Conservation (phyloP, 2,797 vertebrate species). For the Heteromormyrus szaboi region DNA sequence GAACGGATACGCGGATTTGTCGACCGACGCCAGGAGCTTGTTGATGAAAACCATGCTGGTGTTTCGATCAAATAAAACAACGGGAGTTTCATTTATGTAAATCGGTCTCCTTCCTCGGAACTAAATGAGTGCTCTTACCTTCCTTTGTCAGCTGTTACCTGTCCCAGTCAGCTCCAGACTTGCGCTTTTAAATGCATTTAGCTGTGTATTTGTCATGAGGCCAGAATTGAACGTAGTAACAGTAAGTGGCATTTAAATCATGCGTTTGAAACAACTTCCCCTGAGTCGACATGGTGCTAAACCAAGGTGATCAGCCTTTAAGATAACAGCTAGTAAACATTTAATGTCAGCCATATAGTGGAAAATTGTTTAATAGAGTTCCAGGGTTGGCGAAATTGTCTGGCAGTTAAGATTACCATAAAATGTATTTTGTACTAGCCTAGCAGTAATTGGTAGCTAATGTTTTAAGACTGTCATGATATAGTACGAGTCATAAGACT, state of each 20-base stretch:
- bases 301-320: neutral
- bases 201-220: neutral
- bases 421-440: neutral
- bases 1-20: neutral
- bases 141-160: neutral
- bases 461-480: neutral
- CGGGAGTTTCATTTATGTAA: neutral
- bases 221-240: neutral
- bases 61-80: conserved; percentile 7
- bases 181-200: neutral
- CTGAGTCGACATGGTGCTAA: neutral
- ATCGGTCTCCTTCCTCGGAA: neutral
- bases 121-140: neutral
- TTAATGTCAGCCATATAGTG: neutral
- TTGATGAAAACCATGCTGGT: neutral
- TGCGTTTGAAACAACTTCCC: neutral
- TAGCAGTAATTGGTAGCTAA: neutral
- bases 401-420: neutral
- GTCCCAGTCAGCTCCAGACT: neutral
- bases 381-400: neutral
- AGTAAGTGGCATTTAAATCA: neutral
- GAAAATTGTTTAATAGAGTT: neutral
- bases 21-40: neutral
- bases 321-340: neutral
- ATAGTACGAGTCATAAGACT: neutral